Conservation (phyloP, 2,113 vertebrate genomes). For the Pollimyrus isidori region DNA sequence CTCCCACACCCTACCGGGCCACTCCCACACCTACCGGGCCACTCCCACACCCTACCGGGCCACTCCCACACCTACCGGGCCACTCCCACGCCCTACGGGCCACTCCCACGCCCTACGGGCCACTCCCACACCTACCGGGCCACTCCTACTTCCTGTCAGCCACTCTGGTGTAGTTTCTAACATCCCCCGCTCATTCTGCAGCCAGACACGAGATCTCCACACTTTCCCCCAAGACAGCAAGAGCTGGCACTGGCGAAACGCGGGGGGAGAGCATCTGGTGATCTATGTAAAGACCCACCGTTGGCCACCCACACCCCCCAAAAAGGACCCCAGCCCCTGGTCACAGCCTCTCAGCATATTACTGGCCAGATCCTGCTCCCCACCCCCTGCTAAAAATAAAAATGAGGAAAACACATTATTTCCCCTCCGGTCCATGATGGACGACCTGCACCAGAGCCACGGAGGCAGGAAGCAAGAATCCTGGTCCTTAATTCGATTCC, state of each 20-base stretch:
- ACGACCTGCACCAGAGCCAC: slow-evolving; percentile 15
- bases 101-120: neutral
- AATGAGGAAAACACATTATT: slow-evolving; percentile 18
- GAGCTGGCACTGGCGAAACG: neutral
- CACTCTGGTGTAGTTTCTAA: neutral
- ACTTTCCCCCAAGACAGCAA: neutral
- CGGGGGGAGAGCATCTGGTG: neutral
- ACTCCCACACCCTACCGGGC: neutral
- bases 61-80: neutral
- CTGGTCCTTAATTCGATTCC: slow-evolving; percentile 49
- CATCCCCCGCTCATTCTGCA: neutral
- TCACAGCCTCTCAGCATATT: neutral
- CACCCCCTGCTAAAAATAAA: slow-evolving; percentile 15
- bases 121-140: neutral
- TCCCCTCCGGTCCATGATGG: slow-evolving; percentile 27
- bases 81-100: too few species aligned
- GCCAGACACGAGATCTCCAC: neutral
- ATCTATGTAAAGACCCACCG: neutral
- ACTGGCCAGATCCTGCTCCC: neutral
- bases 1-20: too few species aligned
- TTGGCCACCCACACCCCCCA: neutral
- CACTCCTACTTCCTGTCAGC: neutral
- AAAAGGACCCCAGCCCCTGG: neutral
- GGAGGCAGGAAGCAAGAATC: neutral
- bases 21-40: neutral